A percentile compares a stretch with the other conserved stretches of the same genome.
phyloP scores from a whole-genome alignment of 2,888 invertebrate species.

The Osmoderma eremita region DNA sequence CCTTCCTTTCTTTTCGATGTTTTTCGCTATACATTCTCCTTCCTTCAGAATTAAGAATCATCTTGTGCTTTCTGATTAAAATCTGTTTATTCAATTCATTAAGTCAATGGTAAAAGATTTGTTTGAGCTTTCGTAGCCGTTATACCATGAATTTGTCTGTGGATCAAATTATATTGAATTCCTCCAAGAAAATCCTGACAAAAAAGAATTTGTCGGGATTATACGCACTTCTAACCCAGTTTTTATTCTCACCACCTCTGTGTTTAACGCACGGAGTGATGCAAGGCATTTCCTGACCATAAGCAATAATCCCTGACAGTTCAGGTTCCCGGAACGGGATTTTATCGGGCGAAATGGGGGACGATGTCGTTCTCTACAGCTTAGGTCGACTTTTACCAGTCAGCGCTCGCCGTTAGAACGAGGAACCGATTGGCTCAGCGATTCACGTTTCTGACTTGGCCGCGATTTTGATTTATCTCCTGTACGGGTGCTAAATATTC shows the following conservation, averaged over 20 bases:
- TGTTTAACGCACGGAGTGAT: not conserved
- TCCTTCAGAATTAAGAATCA: too few relatives aligned
- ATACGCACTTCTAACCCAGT: not conserved
- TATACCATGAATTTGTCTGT: too few relatives aligned
- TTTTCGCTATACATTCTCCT: too few relatives aligned
- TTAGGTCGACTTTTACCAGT: conserved; percentile 34
- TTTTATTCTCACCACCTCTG: not conserved
- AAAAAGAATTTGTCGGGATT: not conserved
- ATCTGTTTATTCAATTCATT: too few relatives aligned
- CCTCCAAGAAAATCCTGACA: too few relatives aligned
- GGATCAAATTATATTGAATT: too few relatives aligned
- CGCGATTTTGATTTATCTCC: conserved; percentile 59
- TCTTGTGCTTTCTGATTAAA: too few relatives aligned
- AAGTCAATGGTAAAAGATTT: too few relatives aligned
- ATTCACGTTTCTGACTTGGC: conserved; percentile 56
- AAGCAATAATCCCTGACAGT: conserved; percentile 35
- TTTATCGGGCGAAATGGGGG: conserved; percentile 28
- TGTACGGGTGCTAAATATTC: conserved; percentile 59
- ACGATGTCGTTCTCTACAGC: conserved; percentile 23
- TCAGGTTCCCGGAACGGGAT: not conserved
- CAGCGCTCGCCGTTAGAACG: not conserved
- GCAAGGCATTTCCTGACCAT: conserved; percentile 22
- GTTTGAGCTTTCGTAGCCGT: too few relatives aligned
- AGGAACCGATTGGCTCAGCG: conserved; percentile 55
- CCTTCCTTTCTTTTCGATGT: not conserved